Conservation (phyloP, 2,797 vertebrate species). For the Corythornis leucogaster region DNA sequence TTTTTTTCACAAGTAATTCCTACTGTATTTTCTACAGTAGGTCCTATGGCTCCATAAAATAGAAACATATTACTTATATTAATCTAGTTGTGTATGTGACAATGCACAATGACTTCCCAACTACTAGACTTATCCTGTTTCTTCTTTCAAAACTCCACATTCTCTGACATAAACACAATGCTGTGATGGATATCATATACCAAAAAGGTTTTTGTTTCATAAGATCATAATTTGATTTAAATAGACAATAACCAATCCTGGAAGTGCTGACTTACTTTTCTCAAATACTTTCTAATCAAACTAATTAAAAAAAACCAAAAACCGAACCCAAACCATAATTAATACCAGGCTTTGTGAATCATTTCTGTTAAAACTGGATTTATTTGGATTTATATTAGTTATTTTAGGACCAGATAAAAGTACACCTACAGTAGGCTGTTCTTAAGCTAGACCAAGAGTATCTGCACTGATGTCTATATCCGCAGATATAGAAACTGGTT, state of each 20-base stretch:
- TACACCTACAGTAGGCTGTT: neutral
- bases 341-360: neutral
- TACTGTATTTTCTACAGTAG: neutral
- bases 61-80: neutral
- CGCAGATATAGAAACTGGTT: neutral
- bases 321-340: neutral
- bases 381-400: neutral
- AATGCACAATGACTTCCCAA: neutral
- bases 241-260: neutral
- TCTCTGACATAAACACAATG: neutral
- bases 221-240: neutral
- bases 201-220: neutral
- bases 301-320: too few species aligned
- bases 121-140: neutral
- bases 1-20: neutral
- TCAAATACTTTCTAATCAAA: neutral
- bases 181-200: neutral
- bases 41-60: neutral
- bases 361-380: neutral
- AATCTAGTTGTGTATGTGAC: neutral
- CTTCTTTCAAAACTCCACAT: neutral
- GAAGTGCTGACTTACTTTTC: neutral
- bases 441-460: neutral
- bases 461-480: neutral
- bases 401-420: neutral